Evolutionary conservation across 2,888 invertebrate genomes (phyloP), one percentile per base, ranked within the genome.

Genomic region (Agriopis aurantiaria): DNA sequence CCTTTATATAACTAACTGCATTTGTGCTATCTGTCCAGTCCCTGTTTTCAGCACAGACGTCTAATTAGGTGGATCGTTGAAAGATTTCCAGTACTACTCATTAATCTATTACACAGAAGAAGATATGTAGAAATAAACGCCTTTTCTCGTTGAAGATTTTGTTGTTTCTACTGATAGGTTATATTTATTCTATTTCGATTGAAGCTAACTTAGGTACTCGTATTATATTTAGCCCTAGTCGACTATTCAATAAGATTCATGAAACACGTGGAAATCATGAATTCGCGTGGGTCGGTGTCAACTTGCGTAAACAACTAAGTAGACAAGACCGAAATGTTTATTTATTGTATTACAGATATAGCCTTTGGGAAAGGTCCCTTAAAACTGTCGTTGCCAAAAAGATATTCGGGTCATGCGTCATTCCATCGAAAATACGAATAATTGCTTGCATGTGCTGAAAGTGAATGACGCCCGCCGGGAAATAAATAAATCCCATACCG

Each of bases 321-420:
- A 61, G 60, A 11, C 48, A 60, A 59, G 11, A 9, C 43, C 64
- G 45, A 7, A 17, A 46, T 57, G 17, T 52, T 69, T 72, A 67
- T 72, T 73, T 73, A 72, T 72, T 52, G 62, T 53, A 53, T 65
- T 49, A 65, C 62, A 68, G 69, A 74, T 71, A 71, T 60, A 75
- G 66, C 68, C 63, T 73, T 73, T 69, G 66, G 73, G 73, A 75
- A 71, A 75, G 67, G 69, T 74, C 74, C 68, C 80, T 77, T 78
- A 78, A 82, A 83, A 81, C 77, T 80, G 81, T 85, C 81, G 78
- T 83, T 79, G 77, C 78, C 80, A 78, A 78, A 73, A 86, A 87
- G 87, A 87, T 83, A 88, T 89, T 86, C 78, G 83, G 87, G 86
- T 84, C 88, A 85, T 91, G 91, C 92, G 92, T 92, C 93, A 92